Conservation (phyloP, 2,113 vertebrate species). For the Vanacampus margaritifer region DNA sequence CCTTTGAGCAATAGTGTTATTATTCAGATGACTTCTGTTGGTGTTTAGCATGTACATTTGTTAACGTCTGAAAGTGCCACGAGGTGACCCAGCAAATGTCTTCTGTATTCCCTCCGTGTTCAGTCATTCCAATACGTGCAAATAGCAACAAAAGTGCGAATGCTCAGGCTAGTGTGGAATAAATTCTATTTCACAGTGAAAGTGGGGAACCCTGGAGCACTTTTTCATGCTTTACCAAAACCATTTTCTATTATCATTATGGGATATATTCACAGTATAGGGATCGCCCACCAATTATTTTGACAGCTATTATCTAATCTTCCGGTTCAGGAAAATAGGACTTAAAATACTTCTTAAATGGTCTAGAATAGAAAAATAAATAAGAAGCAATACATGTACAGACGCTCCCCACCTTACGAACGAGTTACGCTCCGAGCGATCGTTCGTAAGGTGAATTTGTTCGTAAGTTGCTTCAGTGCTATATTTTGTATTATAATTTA, state of each 20-base stretch:
- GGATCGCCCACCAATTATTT: not conserved
- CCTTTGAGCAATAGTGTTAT: not conserved
- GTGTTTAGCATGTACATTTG: not conserved
- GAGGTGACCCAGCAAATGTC: no score
- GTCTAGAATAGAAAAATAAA: not conserved
- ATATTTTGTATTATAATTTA: no score
- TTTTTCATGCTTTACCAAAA: not conserved
- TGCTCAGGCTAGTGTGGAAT: not conserved
- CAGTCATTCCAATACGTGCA: not conserved
- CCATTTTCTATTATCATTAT: not conserved
- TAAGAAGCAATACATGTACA: not conserved
- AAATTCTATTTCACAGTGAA: not conserved
- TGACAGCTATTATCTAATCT: not conserved
- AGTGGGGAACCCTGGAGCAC: not conserved
- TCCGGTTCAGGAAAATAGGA: no score
- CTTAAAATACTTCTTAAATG: not conserved
- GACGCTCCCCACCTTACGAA: no score
- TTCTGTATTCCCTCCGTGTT: not conserved
- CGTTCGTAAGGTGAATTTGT: no score
- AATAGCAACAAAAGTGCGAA: not conserved
- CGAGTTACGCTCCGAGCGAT: no score
- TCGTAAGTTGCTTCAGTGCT: no score
- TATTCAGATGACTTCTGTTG: not conserved
- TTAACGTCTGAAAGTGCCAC: not conserved
- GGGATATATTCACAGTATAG: not conserved